Evolutionary conservation across 2,797 vertebrate species (phyloP).

Genomic region (Sorex maritimensis): DNA sequence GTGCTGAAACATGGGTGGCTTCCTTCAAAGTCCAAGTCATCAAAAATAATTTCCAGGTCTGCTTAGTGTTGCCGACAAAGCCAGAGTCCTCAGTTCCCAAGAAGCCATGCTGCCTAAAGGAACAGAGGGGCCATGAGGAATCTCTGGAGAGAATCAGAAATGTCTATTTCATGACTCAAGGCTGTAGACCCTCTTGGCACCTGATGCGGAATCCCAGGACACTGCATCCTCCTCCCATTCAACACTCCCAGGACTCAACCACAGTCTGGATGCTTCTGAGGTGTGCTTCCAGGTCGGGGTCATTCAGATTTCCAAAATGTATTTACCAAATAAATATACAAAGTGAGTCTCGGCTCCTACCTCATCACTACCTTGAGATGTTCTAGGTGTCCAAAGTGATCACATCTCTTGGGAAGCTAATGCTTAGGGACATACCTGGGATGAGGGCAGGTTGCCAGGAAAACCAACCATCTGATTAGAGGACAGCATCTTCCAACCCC

Average conservation of each 20-base stretch:
- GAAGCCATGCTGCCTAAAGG: background rate
- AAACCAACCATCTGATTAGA: background rate
- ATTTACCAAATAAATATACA: background rate
- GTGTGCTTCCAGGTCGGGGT: background rate
- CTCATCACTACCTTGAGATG: no score
- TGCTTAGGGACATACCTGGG: background rate
- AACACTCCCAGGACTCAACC: background rate
- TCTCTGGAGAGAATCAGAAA: background rate
- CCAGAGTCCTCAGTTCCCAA: background rate
- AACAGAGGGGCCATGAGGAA: background rate
- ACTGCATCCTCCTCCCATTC: background rate
- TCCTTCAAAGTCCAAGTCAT: background rate
- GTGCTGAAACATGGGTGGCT: background rate
- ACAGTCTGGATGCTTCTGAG: background rate
- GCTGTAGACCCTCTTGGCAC: background rate
- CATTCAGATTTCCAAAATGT: background rate
- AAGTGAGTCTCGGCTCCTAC: background rate
- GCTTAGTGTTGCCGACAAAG: constrained; percentile 30
- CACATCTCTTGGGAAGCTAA: background rate
- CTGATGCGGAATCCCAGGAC: background rate
- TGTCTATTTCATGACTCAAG: background rate
- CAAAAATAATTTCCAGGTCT: constrained; percentile 3
- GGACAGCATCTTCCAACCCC: background rate
- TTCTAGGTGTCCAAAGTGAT: background rate
- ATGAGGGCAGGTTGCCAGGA: background rate